Base-by-base conservation (phyloP, 2,888 invertebrate genomes). In the Volucella zonaria region DNA sequence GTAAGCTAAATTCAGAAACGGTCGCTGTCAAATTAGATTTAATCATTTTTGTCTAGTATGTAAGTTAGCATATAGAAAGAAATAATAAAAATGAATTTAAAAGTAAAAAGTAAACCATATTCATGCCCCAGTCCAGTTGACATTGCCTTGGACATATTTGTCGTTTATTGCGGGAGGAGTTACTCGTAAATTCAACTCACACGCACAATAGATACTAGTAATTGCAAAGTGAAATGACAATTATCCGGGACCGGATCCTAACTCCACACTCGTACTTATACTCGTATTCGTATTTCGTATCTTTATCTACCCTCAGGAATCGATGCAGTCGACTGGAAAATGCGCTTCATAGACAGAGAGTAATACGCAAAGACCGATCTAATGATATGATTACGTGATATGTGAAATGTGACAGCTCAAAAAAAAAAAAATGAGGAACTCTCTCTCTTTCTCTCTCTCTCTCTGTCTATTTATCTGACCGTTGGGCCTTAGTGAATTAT, bases 151-250 rank as follows among this genome's bases (percentile, higher is more conserved):
- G 11, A 43, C 64, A 47, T 43, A 8, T n/a, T n/a, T 1, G 4
- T 31, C 31, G 31, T 49, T 38, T 61, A 61, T 64, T 31, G n/a
- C 76, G 66, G 49, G 61, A 40, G 43, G 70, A 61, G 42, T 52
- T 42, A 31, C 45, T 31, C 11, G 43, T 10, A 8, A 11, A 23
- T 42, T 42, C 18, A 43, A 68, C 40, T 31, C 74, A 64, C 23
- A 8, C 15, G 43, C 11, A 40, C 18, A 38, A 11, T 14, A 31
- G 31, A 40, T 47, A 76, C 61, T 31, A 51, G 47, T 62, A 85
- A 77, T 85, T 85, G 81, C 77, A 85, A 85, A 81, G 81, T 73
- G 68, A 85, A 81, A 81, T 77, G 81, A 85, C 79, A 80, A 80
- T 85, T 80, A 80, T 80, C 61, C 76, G 80, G 61, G 79, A 75